These are phyloP conservation scores for Cotesia typhae DNA, from an alignment of 1,140 invertebrate genomes.

Conservation along the genomic window DNA sequence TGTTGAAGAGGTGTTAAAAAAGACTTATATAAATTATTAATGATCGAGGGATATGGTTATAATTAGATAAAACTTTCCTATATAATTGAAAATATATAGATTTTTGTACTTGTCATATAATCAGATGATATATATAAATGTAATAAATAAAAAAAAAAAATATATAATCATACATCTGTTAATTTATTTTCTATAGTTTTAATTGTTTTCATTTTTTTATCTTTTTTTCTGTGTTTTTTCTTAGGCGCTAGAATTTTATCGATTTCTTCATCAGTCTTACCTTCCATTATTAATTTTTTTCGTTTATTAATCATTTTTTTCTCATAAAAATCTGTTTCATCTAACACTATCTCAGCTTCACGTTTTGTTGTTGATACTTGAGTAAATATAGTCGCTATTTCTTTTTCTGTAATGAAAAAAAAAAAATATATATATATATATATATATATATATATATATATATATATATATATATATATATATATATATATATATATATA, in stretches of 20 bases:
- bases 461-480: neutral
- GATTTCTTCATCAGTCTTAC: conserved; percentile 81
- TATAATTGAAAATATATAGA: neutral
- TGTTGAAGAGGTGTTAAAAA: too few species aligned
- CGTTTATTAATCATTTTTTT: conserved; percentile 86
- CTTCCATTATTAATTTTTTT: conserved; percentile 87
- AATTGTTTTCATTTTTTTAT: conserved; percentile 42
- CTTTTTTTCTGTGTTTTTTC: conserved; percentile 44
- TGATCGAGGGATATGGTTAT: too few species aligned
- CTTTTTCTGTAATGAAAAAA: conserved; percentile 72
- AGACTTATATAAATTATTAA: too few species aligned
- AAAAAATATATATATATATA: neutral
- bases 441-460: neutral
- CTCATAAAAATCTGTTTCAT: conserved; percentile 92
- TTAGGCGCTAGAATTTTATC: conserved; percentile 55
- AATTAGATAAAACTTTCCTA: too few species aligned
- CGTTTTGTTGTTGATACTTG: conserved; percentile 90
- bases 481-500: neutral
- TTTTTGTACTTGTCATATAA: neutral
- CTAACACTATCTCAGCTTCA: conserved; percentile 90
- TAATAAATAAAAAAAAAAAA: neutral
- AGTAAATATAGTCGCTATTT: conserved; percentile 86
- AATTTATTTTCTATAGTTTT: conserved; percentile 19
- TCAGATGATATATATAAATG: neutral
- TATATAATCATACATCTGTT: conserved; percentile 5